Conservation (phyloP, 1,140 invertebrate species). For the Drosophila willistoni region DNA sequence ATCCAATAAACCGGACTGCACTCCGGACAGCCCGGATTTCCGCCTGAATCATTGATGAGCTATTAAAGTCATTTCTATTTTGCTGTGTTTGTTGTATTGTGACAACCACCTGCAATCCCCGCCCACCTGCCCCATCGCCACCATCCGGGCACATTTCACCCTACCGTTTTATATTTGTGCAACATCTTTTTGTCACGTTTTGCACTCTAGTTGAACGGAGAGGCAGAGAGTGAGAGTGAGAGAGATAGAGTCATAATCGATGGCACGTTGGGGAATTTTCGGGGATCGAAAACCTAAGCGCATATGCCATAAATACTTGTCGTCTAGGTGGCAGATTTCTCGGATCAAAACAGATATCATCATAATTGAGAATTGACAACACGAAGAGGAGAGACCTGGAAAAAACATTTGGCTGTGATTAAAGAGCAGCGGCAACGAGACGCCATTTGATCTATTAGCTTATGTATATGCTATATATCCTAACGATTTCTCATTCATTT, state of each 20-base stretch:
- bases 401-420: too few species aligned
- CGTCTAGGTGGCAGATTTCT: constrained; percentile 8
- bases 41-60: constrained; percentile 83
- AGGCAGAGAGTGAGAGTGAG: too few species aligned
- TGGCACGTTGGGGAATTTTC: constrained; percentile 12
- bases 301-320: constrained; percentile 23
- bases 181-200: constrained; percentile 14
- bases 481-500: too few species aligned
- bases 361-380: constrained; percentile 9
- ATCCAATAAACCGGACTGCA: constrained; percentile 81
- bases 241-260: background rate
- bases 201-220: background rate
- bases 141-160: background rate
- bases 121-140: background rate
- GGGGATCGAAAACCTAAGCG: constrained; percentile 8
- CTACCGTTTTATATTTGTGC: background rate
- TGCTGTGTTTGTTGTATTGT: constrained; percentile 68
- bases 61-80: constrained; percentile 83
- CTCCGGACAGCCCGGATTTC: constrained; percentile 82
- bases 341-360: background rate
- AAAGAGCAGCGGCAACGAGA: too few species aligned
- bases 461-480: too few species aligned
- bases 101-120: background rate
- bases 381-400: too few species aligned
- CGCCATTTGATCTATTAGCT: too few species aligned